Base-by-base conservation (phyloP, 2,888 invertebrate genomes). In the Dorcus hopei region DNA sequence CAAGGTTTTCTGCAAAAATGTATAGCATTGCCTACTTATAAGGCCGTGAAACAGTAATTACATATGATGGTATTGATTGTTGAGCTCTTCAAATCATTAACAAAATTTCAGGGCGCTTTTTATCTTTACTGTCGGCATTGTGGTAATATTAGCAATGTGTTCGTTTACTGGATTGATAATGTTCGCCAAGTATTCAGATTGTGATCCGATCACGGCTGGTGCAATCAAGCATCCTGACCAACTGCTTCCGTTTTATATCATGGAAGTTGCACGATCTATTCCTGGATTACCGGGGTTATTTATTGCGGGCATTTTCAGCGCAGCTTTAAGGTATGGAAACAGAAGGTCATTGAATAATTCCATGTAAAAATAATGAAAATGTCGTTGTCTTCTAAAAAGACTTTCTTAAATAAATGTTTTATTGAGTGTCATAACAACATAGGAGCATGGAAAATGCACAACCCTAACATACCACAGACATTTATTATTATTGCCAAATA, bases 221-320 rank as follows among this genome's bases (percentile, higher is more conserved):
- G 81, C 80, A 65, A 82, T 85, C 38, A 77, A 79, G 45, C 82
- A 80, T 69, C 79, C 81, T 66, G 85, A 85, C 70, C 83, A 85
- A 61, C 60, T 77, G n/a, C 80, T 90, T 3, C 89, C 91, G 0
- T 85, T 85, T 67, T 91, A 87, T 69, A 83, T 91, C 4, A 87
- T 90, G 81, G 87, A 88, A 66, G 80, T 87, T 9, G 82, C 88
- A 0, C 78, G 80, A 2, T 78, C 83, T 72, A 81, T 87, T 68
- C 87, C 87, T 11, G 90, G 90, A 0, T 80, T 91, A 49, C 85
- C 89, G 26, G 91, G 91, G 3, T 80, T 91, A 43, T 91, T 91
- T 67, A 83, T 90, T 3, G 88, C 90, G 26, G 87, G 90, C 23
- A 81, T 90, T 43, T 89, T 90, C 66, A 87, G 88, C 70, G 88